Evolutionary conservation across 1,140 invertebrate genomes (phyloP).

Genomic region (Rhopalosiphum padi): DNA sequence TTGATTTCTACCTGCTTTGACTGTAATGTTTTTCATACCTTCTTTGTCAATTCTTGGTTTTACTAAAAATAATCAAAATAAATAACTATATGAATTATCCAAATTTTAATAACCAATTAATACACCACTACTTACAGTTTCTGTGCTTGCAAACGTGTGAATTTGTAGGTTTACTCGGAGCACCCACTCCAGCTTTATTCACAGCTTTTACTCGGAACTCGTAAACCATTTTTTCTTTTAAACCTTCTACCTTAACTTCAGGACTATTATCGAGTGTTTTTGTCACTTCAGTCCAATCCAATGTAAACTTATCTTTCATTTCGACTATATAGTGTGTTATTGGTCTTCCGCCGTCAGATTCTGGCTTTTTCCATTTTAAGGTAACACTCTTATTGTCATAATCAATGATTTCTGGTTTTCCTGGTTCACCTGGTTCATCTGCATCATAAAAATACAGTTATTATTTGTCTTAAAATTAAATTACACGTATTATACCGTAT

Average conservation of each 20-base stretch:
- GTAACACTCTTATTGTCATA: constrained; percentile 91
- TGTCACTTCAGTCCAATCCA: constrained; percentile 86
- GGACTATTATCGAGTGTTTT: constrained; percentile 81
- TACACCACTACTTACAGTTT: constrained; percentile 78
- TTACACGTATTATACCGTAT: constrained; percentile 73
- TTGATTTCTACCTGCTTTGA: constrained; percentile 88
- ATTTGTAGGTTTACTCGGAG: constrained; percentile 89
- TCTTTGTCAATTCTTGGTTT: constrained; percentile 91
- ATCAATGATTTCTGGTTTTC: constrained; percentile 91
- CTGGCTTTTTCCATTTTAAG: constrained; percentile 89
- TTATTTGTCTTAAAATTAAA: background rate
- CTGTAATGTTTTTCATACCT: constrained; percentile 84
- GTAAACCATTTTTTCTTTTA: constrained; percentile 93
- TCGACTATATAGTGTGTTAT: constrained; percentile 94
- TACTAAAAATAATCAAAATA: constrained; percentile 67
- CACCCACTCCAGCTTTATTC: constrained; percentile 87
- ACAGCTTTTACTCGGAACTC: constrained; percentile 91
- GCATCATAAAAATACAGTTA: constrained; percentile 51
- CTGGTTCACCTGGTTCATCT: constrained; percentile 87
- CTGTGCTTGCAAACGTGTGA: constrained; percentile 93
- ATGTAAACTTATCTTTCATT: constrained; percentile 92
- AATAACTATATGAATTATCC: constrained; percentile 28
- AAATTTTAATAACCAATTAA: background rate
- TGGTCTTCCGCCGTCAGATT: constrained; percentile 91
- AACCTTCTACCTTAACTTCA: constrained; percentile 81